Evolutionary conservation across 2,113 vertebrate genomes (phyloP).

Genomic region (Eulemur macaco): DNA sequence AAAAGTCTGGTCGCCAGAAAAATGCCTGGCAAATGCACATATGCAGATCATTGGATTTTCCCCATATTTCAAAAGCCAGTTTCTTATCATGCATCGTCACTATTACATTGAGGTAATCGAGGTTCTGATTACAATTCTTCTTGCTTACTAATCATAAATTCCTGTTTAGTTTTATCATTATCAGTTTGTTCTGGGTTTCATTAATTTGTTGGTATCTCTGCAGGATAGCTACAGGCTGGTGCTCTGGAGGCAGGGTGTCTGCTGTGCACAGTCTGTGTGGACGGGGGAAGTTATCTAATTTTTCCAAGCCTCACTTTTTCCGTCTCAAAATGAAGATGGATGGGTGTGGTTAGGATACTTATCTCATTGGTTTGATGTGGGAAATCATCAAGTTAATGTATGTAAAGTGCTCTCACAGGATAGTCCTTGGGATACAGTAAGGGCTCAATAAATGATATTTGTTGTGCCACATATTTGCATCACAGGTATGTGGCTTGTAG

Average conservation of each 20-base stretch:
- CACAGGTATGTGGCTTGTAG: background rate
- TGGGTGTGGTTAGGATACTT: background rate
- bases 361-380: background rate
- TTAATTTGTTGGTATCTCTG: background rate
- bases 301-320: conserved; percentile 7
- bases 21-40: conserved; percentile 32
- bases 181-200: background rate
- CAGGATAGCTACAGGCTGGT: background rate
- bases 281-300: background rate
- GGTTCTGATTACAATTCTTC: background rate
- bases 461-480: background rate
- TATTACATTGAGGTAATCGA: background rate
- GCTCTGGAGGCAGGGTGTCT: background rate
- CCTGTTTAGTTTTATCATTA: background rate
- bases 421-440: background rate
- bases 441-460: background rate
- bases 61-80: conserved; percentile 30
- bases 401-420: background rate
- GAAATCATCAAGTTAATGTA: background rate
- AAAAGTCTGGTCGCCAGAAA: conserved; percentile 33
- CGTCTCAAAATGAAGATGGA: background rate
- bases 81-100: background rate
- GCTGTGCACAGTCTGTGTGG: background rate
- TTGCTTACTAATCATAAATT: conserved; percentile 6
- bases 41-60: background rate